phyloP scores from a whole-genome alignment of 2,113 vertebrate genomes.

The Pygathrix nemaeus region DNA sequence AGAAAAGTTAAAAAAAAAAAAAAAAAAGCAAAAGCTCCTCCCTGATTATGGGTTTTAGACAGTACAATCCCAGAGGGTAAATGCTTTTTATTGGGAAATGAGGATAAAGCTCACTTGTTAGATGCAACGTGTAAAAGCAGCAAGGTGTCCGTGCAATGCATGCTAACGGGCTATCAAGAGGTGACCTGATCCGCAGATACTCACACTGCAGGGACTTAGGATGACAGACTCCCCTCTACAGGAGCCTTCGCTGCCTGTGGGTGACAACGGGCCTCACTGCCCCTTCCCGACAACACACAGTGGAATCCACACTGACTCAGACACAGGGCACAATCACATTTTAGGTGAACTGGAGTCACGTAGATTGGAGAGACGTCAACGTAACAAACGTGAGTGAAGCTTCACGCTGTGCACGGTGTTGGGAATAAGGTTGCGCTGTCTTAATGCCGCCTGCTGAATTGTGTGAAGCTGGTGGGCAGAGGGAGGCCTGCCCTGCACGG shows the following conservation, averaged over 20 bases:
- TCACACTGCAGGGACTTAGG: background rate
- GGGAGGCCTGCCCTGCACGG: background rate
- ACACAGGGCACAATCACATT: background rate
- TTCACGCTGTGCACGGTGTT: no score
- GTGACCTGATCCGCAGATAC: background rate
- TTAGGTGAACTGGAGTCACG: no score
- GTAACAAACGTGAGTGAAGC: no score
- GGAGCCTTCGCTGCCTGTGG: rapidly evolving
- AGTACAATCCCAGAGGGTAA: background rate
- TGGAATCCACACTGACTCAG: background rate
- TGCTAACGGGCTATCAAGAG: background rate
- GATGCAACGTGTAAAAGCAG: background rate
- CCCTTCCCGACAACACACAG: no score
- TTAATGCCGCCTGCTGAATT: rapidly evolving
- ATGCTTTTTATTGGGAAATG: background rate
- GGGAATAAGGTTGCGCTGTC: rapidly evolving
- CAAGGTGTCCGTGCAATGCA: no score
- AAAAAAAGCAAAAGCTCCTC: background rate
- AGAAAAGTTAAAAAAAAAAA: background rate
- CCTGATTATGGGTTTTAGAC: rapidly evolving
- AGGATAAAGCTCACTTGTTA: background rate
- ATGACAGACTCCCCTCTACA: background rate
- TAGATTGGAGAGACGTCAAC: background rate
- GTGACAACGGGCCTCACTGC: rapidly evolving
- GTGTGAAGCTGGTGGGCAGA: rapidly evolving